phyloP scores from a whole-genome alignment of 2,888 invertebrate species.

The Mongoloraphidia duomilia region DNA sequence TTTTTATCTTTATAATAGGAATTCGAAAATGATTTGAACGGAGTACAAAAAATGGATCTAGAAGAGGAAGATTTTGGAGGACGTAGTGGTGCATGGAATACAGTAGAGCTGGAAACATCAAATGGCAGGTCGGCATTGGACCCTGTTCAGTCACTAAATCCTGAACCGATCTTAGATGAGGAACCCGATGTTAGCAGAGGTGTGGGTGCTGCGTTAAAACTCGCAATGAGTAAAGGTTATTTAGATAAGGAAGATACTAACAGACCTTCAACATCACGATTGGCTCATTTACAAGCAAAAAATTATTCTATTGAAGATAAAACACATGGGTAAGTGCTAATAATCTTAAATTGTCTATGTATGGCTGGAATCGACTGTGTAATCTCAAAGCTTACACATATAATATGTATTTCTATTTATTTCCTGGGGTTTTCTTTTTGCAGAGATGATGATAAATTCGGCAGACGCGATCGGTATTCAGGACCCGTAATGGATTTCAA shows the following conservation, averaged over 20 bases:
- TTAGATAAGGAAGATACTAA: constrained; percentile 68
- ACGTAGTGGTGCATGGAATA: constrained; percentile 64
- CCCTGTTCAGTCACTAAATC: constrained; percentile 17
- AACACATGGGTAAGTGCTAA: constrained; percentile 40
- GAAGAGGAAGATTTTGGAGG: constrained; percentile 19
- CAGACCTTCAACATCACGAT: constrained; percentile 52
- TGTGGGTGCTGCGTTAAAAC: constrained; percentile 75
- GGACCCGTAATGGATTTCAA: constrained; percentile 86
- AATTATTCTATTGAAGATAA: constrained; percentile 72
- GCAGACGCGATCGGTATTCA: constrained; percentile 57
- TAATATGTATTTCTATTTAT: no score
- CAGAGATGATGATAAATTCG: constrained; percentile 67
- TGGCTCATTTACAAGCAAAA: constrained; percentile 62
- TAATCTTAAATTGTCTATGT: not conserved
- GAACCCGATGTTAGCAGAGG: constrained; percentile 89
- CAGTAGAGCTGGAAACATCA: constrained; percentile 45
- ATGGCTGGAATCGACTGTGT: no score
- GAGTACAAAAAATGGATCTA: constrained; percentile 24
- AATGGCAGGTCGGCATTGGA: no score
- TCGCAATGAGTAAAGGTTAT: constrained; percentile 90
- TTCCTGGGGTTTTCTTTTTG: constrained; percentile 11
- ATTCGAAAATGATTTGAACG: no score
- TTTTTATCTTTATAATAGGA: not conserved
- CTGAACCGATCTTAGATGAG: constrained; percentile 66
- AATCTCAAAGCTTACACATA: no score